These are phyloP conservation scores for Nyctibius grandis DNA, from an alignment of 2,797 vertebrate genomes.

Conservation along the genomic window DNA sequence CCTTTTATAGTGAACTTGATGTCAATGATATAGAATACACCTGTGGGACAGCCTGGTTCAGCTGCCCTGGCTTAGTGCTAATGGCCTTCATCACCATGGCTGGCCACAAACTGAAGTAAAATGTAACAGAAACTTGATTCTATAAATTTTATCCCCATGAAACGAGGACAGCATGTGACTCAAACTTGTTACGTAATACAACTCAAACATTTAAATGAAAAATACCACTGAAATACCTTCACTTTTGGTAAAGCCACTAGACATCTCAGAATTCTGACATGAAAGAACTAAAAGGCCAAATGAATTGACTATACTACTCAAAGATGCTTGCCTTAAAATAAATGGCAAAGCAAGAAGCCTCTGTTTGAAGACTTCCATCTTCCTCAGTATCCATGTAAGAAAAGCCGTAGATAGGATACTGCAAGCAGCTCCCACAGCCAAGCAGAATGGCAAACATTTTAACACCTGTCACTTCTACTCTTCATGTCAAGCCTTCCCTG, in stretches of 20 bases:
- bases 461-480: neutral
- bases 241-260: neutral
- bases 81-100: too few relatives aligned
- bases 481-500: neutral
- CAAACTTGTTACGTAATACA: neutral
- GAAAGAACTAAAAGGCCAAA: neutral
- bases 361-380: neutral
- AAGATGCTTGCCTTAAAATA: neutral
- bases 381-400: neutral
- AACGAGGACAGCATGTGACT: too few relatives aligned
- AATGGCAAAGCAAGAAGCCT: neutral
- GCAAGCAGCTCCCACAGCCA: neutral
- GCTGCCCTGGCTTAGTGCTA: too few relatives aligned
- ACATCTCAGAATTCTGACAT: neutral
- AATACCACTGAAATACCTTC: neutral
- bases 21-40: too few relatives aligned
- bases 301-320: neutral
- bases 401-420: neutral
- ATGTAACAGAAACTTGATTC: too few relatives aligned
- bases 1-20: too few relatives aligned
- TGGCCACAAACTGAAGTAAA: too few relatives aligned
- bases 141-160: too few relatives aligned
- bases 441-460: neutral
- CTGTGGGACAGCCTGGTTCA: too few relatives aligned
- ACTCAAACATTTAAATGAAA: neutral